These are phyloP conservation scores for Gambusia yucatana DNA, from an alignment of 2,797 vertebrate species.

Conservation along the genomic window DNA sequence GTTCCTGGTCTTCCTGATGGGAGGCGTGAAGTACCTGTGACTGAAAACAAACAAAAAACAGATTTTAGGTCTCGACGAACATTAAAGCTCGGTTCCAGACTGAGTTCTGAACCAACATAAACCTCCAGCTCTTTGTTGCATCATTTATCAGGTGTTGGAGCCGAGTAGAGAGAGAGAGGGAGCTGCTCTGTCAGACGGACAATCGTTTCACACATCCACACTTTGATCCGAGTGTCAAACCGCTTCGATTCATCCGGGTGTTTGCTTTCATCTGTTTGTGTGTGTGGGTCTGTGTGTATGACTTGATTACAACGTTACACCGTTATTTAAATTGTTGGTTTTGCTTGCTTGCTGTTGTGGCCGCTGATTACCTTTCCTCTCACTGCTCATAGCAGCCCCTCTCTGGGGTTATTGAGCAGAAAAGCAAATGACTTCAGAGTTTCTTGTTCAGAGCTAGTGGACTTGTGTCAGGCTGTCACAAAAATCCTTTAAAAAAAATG, in stretches of 20 bases:
- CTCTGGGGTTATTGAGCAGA: neutral
- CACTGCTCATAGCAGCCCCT: neutral
- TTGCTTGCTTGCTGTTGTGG: neutral
- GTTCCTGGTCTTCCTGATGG: conserved; percentile 76
- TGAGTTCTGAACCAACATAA: neutral
- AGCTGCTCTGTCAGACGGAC: conserved; percentile 15
- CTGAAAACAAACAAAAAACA: conserved; percentile 64
- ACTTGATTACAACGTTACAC: no score
- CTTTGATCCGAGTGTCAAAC: conserved; percentile 16
- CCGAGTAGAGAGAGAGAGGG: neutral
- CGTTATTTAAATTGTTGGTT: neutral
- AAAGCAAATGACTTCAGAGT: neutral
- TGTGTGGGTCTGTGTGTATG: neutral
- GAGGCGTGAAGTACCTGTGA: conserved; percentile 94
- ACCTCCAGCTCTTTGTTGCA: conserved; percentile 17
- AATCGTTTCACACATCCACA: conserved; percentile 3
- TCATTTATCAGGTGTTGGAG: conserved; percentile 13
- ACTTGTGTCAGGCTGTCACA: neutral
- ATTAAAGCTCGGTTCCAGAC: neutral
- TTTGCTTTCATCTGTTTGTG: conserved; percentile 4
- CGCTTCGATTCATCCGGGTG: neutral
- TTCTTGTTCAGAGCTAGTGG: neutral
- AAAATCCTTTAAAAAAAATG: neutral
- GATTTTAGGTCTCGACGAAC: neutral
- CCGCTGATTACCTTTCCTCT: neutral